Evolutionary conservation across 1,140 invertebrate genomes (phyloP).

Genomic region (Drosophila funebris): DNA sequence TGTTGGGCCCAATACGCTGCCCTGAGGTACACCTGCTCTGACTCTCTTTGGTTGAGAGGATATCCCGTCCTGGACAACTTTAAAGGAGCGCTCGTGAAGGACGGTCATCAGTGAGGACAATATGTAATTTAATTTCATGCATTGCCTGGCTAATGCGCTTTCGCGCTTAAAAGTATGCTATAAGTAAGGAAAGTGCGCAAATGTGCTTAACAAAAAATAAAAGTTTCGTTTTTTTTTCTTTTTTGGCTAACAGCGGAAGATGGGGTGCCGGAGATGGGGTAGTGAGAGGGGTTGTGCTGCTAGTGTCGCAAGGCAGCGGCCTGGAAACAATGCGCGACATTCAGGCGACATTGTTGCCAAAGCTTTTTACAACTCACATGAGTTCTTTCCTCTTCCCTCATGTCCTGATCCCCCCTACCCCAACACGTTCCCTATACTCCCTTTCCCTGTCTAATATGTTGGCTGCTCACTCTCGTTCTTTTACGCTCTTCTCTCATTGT

Average conservation of each 20-base stretch:
- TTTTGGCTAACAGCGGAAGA: slow-evolving; percentile 8
- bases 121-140: slow-evolving; percentile 80
- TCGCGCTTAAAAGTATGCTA: slow-evolving; percentile 74
- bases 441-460: background rate
- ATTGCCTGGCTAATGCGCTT: slow-evolving; percentile 80
- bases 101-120: slow-evolving; percentile 37
- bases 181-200: slow-evolving; percentile 74
- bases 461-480: background rate
- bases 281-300: slow-evolving; percentile 17
- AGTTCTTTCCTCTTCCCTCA: slow-evolving; percentile 27
- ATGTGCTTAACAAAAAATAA: slow-evolving; percentile 76
- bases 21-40: too few species aligned
- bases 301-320: slow-evolving; percentile 70
- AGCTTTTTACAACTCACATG: slow-evolving; percentile 81
- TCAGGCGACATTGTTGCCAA: slow-evolving; percentile 81
- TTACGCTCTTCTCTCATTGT: slow-evolving; percentile 39
- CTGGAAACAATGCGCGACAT: slow-evolving; percentile 80
- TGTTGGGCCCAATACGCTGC: too few species aligned
- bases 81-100: too few species aligned
- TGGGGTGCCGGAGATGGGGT: background rate
- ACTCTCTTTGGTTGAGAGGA: too few species aligned
- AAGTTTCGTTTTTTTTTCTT: slow-evolving; percentile 38
- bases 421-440: background rate
- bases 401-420: background rate
- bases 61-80: too few species aligned